phyloP scores from a whole-genome alignment of 2,888 invertebrate species.

The Drosophila imparisetae region DNA sequence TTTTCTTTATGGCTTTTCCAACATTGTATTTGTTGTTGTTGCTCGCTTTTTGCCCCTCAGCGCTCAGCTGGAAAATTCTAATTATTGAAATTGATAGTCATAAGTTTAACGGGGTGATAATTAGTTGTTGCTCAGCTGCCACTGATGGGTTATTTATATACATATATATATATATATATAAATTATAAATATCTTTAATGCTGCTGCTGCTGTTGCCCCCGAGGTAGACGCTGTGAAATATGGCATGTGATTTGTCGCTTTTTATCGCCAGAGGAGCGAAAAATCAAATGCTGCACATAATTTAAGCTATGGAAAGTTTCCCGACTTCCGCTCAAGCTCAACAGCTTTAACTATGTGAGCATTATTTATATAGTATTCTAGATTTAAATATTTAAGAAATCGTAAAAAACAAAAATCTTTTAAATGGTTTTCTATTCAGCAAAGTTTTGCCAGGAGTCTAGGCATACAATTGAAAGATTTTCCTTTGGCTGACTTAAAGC shows the following conservation, averaged over 20 bases:
- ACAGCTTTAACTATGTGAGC: neutral
- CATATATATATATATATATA: slow-evolving; percentile 8
- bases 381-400: neutral
- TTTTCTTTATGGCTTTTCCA: slow-evolving; percentile 61
- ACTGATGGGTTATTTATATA: slow-evolving; percentile 17
- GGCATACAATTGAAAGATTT: slow-evolving; percentile 2
- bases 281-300: neutral
- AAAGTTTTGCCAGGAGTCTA: neutral
- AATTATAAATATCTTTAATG: slow-evolving; percentile 10
- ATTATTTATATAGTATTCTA: neutral
- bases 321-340: neutral
- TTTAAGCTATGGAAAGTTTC: neutral
- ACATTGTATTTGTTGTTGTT: slow-evolving; percentile 20
- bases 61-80: slow-evolving; percentile 48
- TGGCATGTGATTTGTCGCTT: slow-evolving; percentile 18
- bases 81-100: slow-evolving; percentile 71
- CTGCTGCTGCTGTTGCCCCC: neutral
- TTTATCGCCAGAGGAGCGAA: neutral
- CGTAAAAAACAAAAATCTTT: neutral
- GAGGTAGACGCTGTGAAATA: slow-evolving; percentile 20
- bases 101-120: slow-evolving; percentile 50
- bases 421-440: neutral
- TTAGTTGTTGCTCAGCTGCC: slow-evolving; percentile 59
- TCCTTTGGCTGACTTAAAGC: slow-evolving; percentile 1
- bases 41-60: slow-evolving; percentile 5